Conservation (phyloP, 2,113 vertebrate genomes). For the Fulmarus glacialis region DNA sequence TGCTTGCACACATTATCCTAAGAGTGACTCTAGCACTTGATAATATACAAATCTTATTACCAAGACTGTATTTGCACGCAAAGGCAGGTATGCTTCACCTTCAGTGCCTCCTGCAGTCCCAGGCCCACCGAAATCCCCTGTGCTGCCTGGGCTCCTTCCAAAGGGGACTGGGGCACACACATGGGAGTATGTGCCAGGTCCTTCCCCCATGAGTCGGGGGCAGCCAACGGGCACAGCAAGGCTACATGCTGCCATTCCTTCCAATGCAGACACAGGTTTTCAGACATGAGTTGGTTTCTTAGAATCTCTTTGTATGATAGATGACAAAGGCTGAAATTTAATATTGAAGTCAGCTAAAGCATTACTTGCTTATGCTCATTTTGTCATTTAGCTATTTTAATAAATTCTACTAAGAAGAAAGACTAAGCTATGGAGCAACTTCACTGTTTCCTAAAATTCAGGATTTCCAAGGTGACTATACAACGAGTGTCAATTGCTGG, state of each 20-base stretch:
- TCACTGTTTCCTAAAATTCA: not conserved
- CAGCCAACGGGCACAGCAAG: not conserved
- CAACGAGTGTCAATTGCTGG: not conserved
- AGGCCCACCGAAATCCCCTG: not conserved
- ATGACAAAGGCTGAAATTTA: not conserved
- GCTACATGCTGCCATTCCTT: rapidly evolving
- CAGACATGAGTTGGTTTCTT: not conserved
- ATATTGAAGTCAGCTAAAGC: not conserved
- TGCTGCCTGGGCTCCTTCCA: not conserved
- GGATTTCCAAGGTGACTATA: not conserved
- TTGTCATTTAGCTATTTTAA: not conserved
- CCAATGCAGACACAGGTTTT: not conserved
- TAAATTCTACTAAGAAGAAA: not conserved
- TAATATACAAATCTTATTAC: rapidly evolving
- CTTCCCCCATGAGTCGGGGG: rapidly evolving
- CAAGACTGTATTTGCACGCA: rapidly evolving
- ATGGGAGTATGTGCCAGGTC: rapidly evolving
- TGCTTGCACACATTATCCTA: not conserved
- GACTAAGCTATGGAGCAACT: not conserved
- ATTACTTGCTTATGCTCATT: not conserved
- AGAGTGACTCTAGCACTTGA: not conserved
- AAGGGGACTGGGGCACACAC: not conserved
- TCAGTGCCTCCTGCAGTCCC: not conserved
- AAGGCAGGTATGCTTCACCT: not conserved
- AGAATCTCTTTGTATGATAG: not conserved